Evolutionary conservation across 2,797 vertebrate species (phyloP), one percentile per base, ranked within the genome.

Genomic region (Rhabdophis nuchalis): DNA sequence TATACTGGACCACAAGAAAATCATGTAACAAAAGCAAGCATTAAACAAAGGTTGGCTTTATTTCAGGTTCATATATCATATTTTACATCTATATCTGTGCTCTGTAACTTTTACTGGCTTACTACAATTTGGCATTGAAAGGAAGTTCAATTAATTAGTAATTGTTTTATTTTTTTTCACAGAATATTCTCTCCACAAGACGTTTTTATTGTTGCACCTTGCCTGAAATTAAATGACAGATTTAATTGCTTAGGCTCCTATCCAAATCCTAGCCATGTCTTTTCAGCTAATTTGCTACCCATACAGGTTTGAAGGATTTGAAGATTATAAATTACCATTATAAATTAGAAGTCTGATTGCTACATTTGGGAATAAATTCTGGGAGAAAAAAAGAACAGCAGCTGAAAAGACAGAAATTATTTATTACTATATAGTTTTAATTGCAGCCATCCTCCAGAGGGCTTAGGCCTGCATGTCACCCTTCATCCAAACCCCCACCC

Each of bases 1-100:
- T 93, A 92, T 90, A 94, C 82, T 53, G 52, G 90, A 93, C 53
- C 61, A 52, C 93, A 93, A 90, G 56, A 56, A 88, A 96, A 92
- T 1, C 12, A 89, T 86, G 90, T 0, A 91, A 6, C 41, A 92
- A 93, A 41, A 64, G 53, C 29, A 57, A 77, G 36, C 27, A 90
- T 82, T 57, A 54, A 3, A 3, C 3, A 82, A 16, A 46, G 12
- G 13, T 23, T 90, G 88, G 82, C 53, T 57, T 57, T 90, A 64
- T 60, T 93, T 93, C 60, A 36, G 25, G 87, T 86, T 52, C 25
- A 5, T 5, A 90, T 12, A 92, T 93, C 32, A 53, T 91, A 41
- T 58, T 53, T 57, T 87, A 25, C 13, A 86, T 52, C 54, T 93
- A 64, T 36, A 88, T 52, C 52, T 68, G 9, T 91, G 36, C 27